A percentile compares a stretch with the other conserved stretches of the same genome.
These are phyloP conservation scores for Pristionchus entomophagus DNA, from an alignment of 2,888 invertebrate genomes.

Conservation along the genomic window DNA sequence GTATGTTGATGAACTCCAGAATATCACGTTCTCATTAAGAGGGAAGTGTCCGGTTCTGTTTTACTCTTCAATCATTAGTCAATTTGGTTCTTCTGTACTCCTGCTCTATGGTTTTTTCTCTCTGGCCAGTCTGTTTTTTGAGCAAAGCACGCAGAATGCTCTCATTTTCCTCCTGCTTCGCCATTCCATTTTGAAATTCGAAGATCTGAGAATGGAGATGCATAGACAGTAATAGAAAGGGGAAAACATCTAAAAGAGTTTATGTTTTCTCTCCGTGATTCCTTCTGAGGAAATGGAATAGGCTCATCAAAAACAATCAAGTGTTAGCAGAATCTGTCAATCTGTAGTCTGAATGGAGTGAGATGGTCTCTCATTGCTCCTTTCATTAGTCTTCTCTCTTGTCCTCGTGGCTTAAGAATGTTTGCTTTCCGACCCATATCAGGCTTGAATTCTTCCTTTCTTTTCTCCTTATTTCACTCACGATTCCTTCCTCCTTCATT, in stretches of 20 bases:
- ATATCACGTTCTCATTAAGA: too few relatives aligned
- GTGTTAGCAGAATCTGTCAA: neutral
- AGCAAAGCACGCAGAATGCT: neutral
- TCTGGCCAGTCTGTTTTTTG: neutral
- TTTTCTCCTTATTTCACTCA: slow-evolving; percentile 15
- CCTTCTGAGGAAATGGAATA: neutral
- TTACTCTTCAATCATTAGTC: neutral
- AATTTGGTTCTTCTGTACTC: slow-evolving; percentile 5
- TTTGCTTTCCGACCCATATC: neutral
- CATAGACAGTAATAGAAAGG: neutral
- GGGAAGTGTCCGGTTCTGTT: too few relatives aligned
- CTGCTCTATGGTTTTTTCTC: neutral
- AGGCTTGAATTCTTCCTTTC: neutral
- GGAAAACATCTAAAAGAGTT: neutral
- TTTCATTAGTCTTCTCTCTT: neutral
- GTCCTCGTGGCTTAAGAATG: neutral
- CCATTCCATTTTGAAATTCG: neutral
- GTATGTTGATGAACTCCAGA: too few relatives aligned
- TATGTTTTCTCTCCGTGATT: neutral
- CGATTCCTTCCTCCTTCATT: neutral
- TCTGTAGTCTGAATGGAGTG: neutral
- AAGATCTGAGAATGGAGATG: neutral
- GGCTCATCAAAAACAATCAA: neutral
- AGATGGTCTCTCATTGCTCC: neutral
- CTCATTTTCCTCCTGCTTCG: neutral